Base-by-base conservation (phyloP, 2,888 invertebrate genomes). In the Lasioglossum figueresi region DNA sequence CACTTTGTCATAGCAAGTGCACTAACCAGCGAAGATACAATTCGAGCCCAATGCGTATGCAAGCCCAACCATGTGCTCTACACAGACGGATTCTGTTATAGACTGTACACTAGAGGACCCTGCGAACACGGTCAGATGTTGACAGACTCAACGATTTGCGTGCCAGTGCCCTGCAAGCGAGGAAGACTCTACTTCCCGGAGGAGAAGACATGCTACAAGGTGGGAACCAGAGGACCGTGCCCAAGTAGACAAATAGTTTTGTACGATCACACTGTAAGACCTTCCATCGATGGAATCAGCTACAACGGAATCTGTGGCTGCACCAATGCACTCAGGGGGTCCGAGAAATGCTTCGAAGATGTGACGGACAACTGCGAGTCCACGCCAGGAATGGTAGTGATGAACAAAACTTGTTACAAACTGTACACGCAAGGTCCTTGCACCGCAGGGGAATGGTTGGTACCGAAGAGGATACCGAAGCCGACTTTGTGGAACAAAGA, bases 281-380 rank as follows among this genome's bases (percentile, higher is more conserved):
- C 98, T 0, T 97, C 98, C 0, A 93, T 98, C 2, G 98, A 98
- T 91, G 98, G 98, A 0, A 96, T 98, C 71, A 97, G 98, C 73
- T 98, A 98, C 94, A 97, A 98, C 90, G 98, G 98, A 0, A 96
- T 97, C 74, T 98, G 98, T 91, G 97, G 97, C 14, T 98, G 98
- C 92, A 96, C 96, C 0, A 96, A 95, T 1, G 94, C 95, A 23
- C 93, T 95, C 4, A 95, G 90, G 80, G 88, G 90, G n/a, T 88
- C 90, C 12, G 94, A 93, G 73, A 93, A 92, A 79, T 94, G 94
- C 76, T 87, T 84, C 2, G 93, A 92, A 66, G 91, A 91, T 16
- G 83, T 83, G 4, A 95, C 95, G 84, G 95, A 95, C 83, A 95
- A 95, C 0, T 97, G 97, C 90, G 96, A 96, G 19, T 95, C 95